Evolutionary conservation across 1,140 invertebrate species (phyloP).

Genomic region (Trichogramma pretiosum): DNA sequence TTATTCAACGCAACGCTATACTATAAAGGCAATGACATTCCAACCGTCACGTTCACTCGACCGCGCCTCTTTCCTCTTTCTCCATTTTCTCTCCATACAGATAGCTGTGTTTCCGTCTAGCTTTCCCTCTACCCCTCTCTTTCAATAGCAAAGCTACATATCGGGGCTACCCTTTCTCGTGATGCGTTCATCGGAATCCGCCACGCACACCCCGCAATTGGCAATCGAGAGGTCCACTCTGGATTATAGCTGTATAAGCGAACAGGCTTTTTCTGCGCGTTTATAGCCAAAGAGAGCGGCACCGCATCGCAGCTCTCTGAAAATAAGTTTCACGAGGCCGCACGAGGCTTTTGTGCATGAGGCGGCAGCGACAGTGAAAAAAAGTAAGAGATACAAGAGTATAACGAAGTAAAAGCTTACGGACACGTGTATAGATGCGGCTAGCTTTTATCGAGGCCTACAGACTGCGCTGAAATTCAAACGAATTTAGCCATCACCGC

Average conservation of each 20-base stretch:
- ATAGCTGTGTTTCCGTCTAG: no score
- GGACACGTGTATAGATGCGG: not conserved
- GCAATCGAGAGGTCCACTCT: not conserved
- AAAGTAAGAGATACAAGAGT: not conserved
- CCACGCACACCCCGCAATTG: not conserved
- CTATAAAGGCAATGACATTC: no score
- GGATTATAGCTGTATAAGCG: no score
- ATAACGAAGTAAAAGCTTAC: slow-evolving; percentile 6
- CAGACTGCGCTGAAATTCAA: not conserved
- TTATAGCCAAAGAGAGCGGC: no score
- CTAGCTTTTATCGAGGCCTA: not conserved
- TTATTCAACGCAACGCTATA: no score
- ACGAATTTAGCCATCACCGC: slow-evolving; percentile 5
- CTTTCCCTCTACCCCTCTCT: no score
- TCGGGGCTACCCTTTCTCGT: no score
- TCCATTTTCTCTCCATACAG: no score
- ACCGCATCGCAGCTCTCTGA: not conserved
- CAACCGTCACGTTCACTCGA: no score
- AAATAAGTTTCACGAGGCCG: not conserved
- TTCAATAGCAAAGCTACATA: no score
- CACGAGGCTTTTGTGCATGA: not conserved
- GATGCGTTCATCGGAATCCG: not conserved
- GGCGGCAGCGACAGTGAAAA: not conserved
- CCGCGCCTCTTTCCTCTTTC: no score
- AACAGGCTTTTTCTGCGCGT: no score